Percentiles rank a stretch among this genome's conserved stretches.
These are phyloP conservation scores for Laupala kohalensis DNA, from an alignment of 1,140 invertebrate species.

Conservation along the genomic window DNA sequence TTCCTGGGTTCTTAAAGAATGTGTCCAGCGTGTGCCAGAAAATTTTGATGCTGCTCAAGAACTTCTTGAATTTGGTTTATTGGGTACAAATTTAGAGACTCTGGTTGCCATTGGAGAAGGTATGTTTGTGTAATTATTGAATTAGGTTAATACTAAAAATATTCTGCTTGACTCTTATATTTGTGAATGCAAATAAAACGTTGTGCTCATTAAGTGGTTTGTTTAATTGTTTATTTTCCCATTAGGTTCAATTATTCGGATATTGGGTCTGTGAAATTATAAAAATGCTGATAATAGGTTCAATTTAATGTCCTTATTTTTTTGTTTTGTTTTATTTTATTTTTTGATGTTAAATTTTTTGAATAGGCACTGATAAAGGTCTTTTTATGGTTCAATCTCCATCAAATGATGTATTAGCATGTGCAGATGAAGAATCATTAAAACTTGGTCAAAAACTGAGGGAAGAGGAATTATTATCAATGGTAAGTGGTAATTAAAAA, in stretches of 20 bases:
- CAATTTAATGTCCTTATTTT: no score
- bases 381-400: neutral
- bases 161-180: no score
- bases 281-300: no score
- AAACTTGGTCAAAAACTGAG: neutral
- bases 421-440: neutral
- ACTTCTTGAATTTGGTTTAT: slow-evolving; percentile 59
- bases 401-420: neutral
- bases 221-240: no score
- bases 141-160: neutral
- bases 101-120: slow-evolving; percentile 35
- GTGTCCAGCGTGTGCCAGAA: slow-evolving; percentile 59
- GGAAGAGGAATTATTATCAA: neutral
- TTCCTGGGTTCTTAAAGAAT: slow-evolving; percentile 73
- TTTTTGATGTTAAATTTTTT: no score
- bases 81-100: slow-evolving; percentile 50
- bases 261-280: no score
- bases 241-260: no score
- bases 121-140: slow-evolving; percentile 15
- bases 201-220: no score
- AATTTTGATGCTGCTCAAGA: slow-evolving; percentile 55
- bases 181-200: no score
- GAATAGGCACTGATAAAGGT: neutral
- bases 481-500: neutral
- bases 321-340: no score